Percentiles rank a stretch among this genome's conserved stretches.
phyloP scores from a whole-genome alignment of 2,113 vertebrate species.

The Oncorhynchus tshawytscha region DNA sequence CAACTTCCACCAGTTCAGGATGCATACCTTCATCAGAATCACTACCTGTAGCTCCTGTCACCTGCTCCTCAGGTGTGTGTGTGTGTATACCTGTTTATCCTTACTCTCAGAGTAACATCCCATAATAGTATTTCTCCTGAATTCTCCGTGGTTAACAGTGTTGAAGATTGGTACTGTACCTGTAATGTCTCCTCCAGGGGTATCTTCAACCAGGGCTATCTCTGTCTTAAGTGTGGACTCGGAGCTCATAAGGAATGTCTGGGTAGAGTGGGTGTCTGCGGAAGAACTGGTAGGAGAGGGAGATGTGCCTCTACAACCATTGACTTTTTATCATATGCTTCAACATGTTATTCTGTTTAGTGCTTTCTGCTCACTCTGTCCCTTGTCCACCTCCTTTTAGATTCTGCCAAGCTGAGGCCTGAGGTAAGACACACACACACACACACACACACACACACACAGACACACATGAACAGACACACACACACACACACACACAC shows the following conservation, averaged over 20 bases:
- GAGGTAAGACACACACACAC: conserved; percentile 77
- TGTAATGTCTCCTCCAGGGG: conserved; percentile 74
- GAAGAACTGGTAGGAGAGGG: conserved; percentile 75
- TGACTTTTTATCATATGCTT: background rate
- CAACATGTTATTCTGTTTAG: background rate
- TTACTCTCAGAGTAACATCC: too few relatives aligned
- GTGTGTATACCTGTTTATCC: background rate
- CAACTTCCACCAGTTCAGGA: conserved; percentile 88
- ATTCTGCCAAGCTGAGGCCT: conserved; percentile 73
- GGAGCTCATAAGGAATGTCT: conserved; percentile 94
- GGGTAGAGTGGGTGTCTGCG: conserved; percentile 84
- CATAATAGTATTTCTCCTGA: too few relatives aligned
- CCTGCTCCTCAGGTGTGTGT: conserved; percentile 84
- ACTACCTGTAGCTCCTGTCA: conserved; percentile 87
- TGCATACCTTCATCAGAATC: conserved; percentile 87
- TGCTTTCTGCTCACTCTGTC: conserved; percentile 72
- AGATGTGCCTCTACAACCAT: background rate
- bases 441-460: too few relatives aligned
- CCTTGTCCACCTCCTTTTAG: conserved; percentile 84
- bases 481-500: too few relatives aligned
- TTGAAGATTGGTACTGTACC: too few relatives aligned
- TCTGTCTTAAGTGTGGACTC: conserved; percentile 86
- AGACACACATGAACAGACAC: too few relatives aligned
- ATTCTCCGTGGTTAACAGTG: too few relatives aligned
- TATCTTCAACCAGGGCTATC: conserved; percentile 95